A percentile compares a stretch with the other conserved stretches of the same genome.
Evolutionary conservation across 2,797 vertebrate genomes (phyloP).

Genomic region (Siniperca undulata): DNA sequence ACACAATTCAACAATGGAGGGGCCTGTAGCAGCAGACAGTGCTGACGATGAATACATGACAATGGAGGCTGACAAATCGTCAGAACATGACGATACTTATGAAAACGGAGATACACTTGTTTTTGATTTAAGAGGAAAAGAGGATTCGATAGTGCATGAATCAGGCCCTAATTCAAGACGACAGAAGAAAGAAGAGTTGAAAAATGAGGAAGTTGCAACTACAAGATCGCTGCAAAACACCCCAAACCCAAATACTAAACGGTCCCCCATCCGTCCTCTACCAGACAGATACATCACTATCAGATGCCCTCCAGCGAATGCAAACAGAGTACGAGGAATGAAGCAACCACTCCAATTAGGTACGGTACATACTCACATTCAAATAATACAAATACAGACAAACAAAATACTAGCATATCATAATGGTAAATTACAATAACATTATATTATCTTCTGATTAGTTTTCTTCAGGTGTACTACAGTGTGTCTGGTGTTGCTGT

Average conservation of each 20-base stretch:
- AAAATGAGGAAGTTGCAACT: not conserved
- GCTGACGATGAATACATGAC: constrained; percentile 38
- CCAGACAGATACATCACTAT: constrained; percentile 30
- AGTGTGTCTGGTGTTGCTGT: constrained; percentile 21
- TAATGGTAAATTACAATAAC: not conserved
- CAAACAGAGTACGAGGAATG: not conserved
- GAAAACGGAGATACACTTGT: constrained; percentile 18
- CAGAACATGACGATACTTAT: not conserved
- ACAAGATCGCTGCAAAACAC: not conserved
- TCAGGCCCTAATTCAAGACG: not conserved
- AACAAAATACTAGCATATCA: not conserved
- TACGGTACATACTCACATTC: constrained; percentile 19
- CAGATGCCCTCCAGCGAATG: not conserved
- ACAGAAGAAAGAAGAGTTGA: not conserved
- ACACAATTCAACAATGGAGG: constrained; percentile 13
- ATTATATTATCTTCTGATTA: constrained; percentile 29
- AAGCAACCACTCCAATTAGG: not conserved
- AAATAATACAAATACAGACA: not conserved
- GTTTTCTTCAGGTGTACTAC: not conserved
- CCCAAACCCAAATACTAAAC: not conserved
- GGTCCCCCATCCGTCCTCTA: fast-evolving
- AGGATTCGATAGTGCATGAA: no score
- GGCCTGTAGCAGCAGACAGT: not conserved
- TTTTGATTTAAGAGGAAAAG: not conserved
- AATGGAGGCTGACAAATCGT: constrained; percentile 25